Percentiles rank a stretch among this genome's conserved stretches.
Evolutionary conservation across 2,888 invertebrate species (phyloP).

Genomic region (Trissolcus brochymenae): DNA sequence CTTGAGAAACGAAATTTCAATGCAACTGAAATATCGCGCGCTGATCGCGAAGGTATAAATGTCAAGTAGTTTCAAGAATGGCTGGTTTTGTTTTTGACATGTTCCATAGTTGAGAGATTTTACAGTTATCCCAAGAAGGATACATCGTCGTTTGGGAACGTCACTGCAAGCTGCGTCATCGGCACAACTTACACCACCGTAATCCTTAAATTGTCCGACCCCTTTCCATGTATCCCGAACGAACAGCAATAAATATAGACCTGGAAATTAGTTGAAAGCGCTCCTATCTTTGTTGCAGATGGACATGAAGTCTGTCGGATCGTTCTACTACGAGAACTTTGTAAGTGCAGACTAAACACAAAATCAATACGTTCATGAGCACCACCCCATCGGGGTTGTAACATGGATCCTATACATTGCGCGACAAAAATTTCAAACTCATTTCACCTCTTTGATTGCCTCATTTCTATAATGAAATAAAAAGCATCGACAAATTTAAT

Average conservation of each 20-base stretch:
- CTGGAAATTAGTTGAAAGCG: conserved; percentile 74
- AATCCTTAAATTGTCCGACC: conserved; percentile 62
- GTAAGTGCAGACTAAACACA: conserved; percentile 83
- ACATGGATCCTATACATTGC: conserved; percentile 10
- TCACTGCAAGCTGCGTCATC: conserved; percentile 77
- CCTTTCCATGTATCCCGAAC: conserved; percentile 59
- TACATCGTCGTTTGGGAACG: conserved; percentile 74
- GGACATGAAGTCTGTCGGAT: conserved; percentile 97
- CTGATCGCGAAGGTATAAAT: conserved; percentile 57
- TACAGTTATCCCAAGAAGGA: conserved; percentile 74
- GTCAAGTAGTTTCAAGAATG: conserved; percentile 60
- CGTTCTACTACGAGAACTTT: conserved; percentile 97
- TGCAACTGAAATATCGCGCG: conserved; percentile 47
- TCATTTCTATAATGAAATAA: no score
- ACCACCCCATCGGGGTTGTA: conserved; percentile 28
- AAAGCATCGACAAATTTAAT: background rate
- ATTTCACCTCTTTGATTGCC: conserved; percentile 21
- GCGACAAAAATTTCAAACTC: conserved; percentile 12
- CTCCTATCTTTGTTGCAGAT: conserved; percentile 85
- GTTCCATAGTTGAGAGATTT: conserved; percentile 67
- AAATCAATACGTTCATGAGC: conserved; percentile 53
- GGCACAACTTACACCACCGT: conserved; percentile 72
- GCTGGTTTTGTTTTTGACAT: conserved; percentile 66
- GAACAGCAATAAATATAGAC: conserved; percentile 61
- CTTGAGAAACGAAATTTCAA: conserved; percentile 21